Base-by-base conservation (phyloP, 2,797 vertebrate species). In the Lindbergichthys nudifrons region DNA sequence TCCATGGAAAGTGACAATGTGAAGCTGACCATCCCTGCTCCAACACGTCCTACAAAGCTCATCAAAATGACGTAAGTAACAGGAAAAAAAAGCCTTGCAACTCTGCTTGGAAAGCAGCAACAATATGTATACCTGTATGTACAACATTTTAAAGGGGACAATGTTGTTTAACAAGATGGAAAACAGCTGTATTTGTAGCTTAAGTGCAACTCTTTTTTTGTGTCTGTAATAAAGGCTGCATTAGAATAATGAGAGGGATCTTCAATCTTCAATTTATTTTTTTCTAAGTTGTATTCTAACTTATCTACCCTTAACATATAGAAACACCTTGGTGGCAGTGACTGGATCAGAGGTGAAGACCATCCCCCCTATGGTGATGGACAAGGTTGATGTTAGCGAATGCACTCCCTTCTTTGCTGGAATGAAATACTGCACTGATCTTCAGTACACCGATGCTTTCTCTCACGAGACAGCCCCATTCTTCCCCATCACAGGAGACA, bases 401-500 rank as follows among this genome's bases (percentile, higher is more conserved):
- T 99, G 98, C 92, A 92, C 85, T 8, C 87, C 89, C 63, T 80
- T 96, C 79, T 92, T 98, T 11, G 56, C 93, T 76, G 97, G 97
- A 59, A 89, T 98, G 79, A 93, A 94, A 68, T 94, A 92, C 73
- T 99, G 98, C 82, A 93, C 84, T 10, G 87, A 65, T 0, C 71
- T 95, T 15, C 73, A 88, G 50, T 97, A 96, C 72, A 86, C 85
- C 41, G 94, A 96, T 14, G 92, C 95, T 77, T 94, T 80, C 80
- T 88, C 76, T 73, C 88, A 89, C 11, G 92, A 95, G 18, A 88
- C 89, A 2, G 78, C 94, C 18, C 95, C 96, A 4, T 97, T 95
- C 87, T 96, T 95, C 77, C 96, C 97, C 10, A 92, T 98, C 78
- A 95, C 93, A 0, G 96, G 96, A 73, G 94, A 98, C 87, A 95